Base-by-base conservation (phyloP, 2,888 invertebrate genomes). In the Drosophila affinis region DNA sequence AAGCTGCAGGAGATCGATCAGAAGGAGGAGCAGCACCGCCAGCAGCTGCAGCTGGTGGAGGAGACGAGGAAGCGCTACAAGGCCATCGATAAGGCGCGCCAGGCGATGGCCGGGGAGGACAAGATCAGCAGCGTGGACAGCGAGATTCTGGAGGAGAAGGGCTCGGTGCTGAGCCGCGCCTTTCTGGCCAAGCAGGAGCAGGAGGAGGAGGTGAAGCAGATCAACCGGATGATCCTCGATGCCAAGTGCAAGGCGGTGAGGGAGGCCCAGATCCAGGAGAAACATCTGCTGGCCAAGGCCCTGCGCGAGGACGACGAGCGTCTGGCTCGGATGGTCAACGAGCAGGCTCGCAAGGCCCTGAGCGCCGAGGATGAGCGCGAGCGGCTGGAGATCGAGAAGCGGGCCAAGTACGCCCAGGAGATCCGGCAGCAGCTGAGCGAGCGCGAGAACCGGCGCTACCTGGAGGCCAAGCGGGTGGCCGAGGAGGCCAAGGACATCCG, bases 181-280 rank as follows among this genome's bases (percentile, higher is more conserved):
- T 84, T 91, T 39, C 74, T 92, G 2, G 91, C 91, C 5, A 90
- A 90, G 55, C 92, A 92, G 18, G 92, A 92, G 69, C 91, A 92
- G 71, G 92, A 92, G 87, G 96, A 93, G 89, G 95, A 94, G 93
- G 95, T 93, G 79, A 96, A 95, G 91, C 93, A 93, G 27, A 96
- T 96, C 73, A 97, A 97, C 91, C 94, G 95, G 65, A 93, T 97
- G 73, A 96, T 97, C 81, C 92, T 97, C 12, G 96, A 96, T 17
- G 96, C 96, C 21, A 97, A 97, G 91, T 97, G 97, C 79, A 95
- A 96, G 87, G 96, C 97, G 0, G 96, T 97, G 53, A 93, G 97
- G 18, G 96, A 97, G 90, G 97, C 96, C 0, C 97, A 97, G 93
- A 94, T 97, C 68, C 94, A 93, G 0, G 96, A 96, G 91, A 94